These are phyloP conservation scores for Troilus luridus DNA, from an alignment of 2,888 invertebrate species.

Conservation along the genomic window DNA sequence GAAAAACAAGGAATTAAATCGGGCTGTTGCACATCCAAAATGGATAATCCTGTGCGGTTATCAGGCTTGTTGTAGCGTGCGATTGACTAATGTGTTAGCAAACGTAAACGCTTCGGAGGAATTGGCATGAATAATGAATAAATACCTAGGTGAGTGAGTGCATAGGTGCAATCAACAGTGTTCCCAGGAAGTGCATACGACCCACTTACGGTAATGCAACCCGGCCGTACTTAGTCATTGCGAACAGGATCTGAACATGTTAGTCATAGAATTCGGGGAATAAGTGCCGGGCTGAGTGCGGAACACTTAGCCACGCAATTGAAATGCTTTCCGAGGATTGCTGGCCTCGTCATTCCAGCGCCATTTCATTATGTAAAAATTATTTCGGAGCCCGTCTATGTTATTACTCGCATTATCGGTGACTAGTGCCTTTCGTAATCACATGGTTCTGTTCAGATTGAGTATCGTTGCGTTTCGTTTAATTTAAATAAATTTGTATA, in stretches of 20 bases:
- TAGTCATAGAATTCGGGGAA: neutral
- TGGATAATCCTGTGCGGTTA: neutral
- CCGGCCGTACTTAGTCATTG: neutral
- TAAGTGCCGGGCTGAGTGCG: neutral
- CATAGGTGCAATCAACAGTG: slow-evolving; percentile 14
- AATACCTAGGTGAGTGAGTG: neutral
- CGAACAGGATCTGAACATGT: neutral
- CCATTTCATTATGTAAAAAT: neutral
- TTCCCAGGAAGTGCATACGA: slow-evolving; percentile 5
- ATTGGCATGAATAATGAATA: neutral
- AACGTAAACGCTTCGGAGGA: neutral
- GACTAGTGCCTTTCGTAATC: neutral
- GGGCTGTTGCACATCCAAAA: neutral
- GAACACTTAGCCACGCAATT: neutral
- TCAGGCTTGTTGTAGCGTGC: neutral
- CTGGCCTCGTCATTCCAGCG: neutral
- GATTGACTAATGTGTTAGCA: neutral
- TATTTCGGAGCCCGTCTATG: neutral
- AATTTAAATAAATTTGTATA: neutral
- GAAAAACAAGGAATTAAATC: neutral
- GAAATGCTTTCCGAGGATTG: neutral
- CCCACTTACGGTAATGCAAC: neutral
- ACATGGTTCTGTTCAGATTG: neutral
- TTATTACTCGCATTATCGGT: neutral
- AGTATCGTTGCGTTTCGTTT: neutral